Conservation (phyloP, 2,797 vertebrate genomes). For the Parotocinclus haroldoi region DNA sequence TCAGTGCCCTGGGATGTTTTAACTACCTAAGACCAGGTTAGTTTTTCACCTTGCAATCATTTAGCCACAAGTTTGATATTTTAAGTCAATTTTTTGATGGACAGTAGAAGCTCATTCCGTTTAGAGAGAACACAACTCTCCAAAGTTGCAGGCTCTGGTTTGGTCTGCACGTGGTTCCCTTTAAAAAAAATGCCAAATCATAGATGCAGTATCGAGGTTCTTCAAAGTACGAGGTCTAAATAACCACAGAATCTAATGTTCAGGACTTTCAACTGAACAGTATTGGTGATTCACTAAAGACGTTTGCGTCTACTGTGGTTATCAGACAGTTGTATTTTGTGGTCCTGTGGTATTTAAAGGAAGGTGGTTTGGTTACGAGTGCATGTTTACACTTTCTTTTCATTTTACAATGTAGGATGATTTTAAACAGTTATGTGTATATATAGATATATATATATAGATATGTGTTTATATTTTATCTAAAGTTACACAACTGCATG, state of each 20-base stretch:
- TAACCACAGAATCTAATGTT: conserved; percentile 33
- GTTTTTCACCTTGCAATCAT: conserved; percentile 4
- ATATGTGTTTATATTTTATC: conserved; percentile 71
- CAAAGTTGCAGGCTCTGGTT: conserved; percentile 38
- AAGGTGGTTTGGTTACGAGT: conserved; percentile 61
- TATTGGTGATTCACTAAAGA: conserved; percentile 25
- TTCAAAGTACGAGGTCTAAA: conserved; percentile 39
- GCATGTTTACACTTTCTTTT: conserved; percentile 75
- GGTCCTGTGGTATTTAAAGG: conserved; percentile 54
- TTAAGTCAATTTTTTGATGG: conserved; percentile 23
- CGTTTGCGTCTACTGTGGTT: conserved; percentile 38
- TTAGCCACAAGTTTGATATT: conserved; percentile 23
- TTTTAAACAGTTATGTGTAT: conserved; percentile 64
- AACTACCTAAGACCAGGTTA: conserved; percentile 12
- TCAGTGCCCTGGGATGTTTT: conserved; percentile 12
- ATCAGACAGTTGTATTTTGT: conserved; percentile 37
- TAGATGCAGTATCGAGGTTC: conserved; percentile 49
- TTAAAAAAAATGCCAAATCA: conserved; percentile 63
- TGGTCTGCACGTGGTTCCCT: conserved; percentile 61
- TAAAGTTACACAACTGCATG: conserved; percentile 67
- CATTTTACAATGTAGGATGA: conserved; percentile 59
- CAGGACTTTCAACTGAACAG: conserved; percentile 9
- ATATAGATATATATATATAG: conserved; percentile 58
- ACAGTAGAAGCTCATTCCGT: conserved; percentile 13
- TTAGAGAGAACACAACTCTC: conserved; percentile 40